These are phyloP conservation scores for Beris chalybata DNA, from an alignment of 2,888 invertebrate species.

Conservation along the genomic window DNA sequence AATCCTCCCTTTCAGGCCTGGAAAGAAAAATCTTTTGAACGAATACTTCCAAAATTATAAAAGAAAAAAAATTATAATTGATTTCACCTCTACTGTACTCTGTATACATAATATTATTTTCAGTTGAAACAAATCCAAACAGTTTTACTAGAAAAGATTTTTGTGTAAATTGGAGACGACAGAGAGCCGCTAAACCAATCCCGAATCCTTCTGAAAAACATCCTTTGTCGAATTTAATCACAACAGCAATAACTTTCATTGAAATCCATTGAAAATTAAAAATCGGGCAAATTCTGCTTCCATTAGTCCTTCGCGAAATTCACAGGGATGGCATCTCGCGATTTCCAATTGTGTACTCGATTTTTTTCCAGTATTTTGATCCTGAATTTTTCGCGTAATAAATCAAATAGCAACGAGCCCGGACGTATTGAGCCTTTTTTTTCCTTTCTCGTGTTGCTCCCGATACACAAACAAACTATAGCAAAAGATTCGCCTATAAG, in stretches of 20 bases:
- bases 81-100: too few species aligned
- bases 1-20: too few species aligned
- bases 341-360: not conserved
- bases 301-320: not conserved
- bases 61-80: too few species aligned
- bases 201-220: too few species aligned
- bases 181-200: too few species aligned
- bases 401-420: conserved; percentile 18
- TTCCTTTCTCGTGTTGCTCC: conserved; percentile 2
- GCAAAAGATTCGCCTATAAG: not conserved
- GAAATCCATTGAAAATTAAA: conserved; percentile 7
- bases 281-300: not conserved
- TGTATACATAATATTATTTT: too few species aligned
- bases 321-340: not conserved
- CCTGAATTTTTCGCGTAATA: conserved; percentile 16
- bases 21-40: too few species aligned
- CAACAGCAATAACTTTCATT: conserved; percentile 21
- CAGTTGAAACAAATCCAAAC: too few species aligned
- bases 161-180: too few species aligned
- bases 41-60: too few species aligned
- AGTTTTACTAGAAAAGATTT: too few species aligned
- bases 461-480: not conserved
- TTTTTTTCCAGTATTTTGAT: not conserved
- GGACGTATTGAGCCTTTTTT: conserved; percentile 6
- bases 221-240: conserved; percentile 15